Evolutionary conservation across 2,888 invertebrate genomes (phyloP).

Genomic region (Tanypteryx hageni): DNA sequence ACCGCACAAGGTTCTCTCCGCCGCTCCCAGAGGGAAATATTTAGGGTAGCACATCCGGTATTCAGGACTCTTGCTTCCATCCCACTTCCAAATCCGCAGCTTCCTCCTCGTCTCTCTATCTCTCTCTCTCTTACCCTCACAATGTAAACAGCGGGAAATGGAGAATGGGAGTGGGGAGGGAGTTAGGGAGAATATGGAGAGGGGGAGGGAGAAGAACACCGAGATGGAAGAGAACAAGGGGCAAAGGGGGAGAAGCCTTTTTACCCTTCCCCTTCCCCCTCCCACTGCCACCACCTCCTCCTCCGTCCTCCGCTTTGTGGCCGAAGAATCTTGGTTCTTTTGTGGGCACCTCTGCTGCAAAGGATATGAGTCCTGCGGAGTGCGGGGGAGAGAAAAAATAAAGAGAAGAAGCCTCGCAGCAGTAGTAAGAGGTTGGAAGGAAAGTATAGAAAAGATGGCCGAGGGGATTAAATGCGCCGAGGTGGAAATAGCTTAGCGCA

Average conservation of each 20-base stretch:
- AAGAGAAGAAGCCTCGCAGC: no score
- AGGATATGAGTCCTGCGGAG: neutral
- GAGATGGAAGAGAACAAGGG: no score
- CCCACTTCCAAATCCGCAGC: slow-evolving; percentile 7
- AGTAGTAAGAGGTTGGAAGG: no score
- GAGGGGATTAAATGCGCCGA: no score
- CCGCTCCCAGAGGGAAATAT: slow-evolving; percentile 29
- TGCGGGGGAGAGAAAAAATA: neutral
- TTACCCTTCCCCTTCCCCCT: no score
- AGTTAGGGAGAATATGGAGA: neutral
- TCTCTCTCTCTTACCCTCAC: neutral
- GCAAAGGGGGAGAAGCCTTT: no score
- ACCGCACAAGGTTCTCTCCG: neutral
- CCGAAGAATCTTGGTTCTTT: slow-evolving; percentile 15
- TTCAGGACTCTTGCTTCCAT: neutral
- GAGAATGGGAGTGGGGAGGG: neutral
- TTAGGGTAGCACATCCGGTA: slow-evolving; percentile 24
- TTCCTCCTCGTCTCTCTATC: neutral
- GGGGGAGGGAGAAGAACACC: neutral
- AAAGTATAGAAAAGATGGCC: no score
- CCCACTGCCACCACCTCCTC: neutral
- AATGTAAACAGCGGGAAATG: slow-evolving; percentile 14
- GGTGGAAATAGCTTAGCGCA: no score
- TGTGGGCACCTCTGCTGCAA: neutral
- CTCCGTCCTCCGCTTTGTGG: slow-evolving; percentile 15